A percentile compares a stretch with the other conserved stretches of the same genome.
phyloP scores from a whole-genome alignment of 1,140 invertebrate species.

The Stenopsyche tienmushanensis region DNA sequence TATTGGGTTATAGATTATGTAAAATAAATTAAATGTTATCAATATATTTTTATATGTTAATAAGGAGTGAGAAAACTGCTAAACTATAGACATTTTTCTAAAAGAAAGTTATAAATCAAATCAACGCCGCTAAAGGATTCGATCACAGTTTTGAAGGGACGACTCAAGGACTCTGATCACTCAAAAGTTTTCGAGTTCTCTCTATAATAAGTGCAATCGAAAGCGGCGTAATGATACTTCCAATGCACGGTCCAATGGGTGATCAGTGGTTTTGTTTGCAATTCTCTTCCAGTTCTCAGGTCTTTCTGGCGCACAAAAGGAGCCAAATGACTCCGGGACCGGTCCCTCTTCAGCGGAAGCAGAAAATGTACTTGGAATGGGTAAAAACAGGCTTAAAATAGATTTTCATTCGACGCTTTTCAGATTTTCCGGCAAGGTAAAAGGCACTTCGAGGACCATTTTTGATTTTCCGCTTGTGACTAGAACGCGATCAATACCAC shows the following conservation, averaged over 20 bases:
- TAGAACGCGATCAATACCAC: not conserved
- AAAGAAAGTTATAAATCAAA: too few relatives aligned
- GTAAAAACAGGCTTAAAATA: conserved; percentile 8
- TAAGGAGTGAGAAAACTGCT: too few relatives aligned
- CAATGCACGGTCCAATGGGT: conserved; percentile 14
- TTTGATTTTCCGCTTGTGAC: not conserved
- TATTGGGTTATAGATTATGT: too few relatives aligned
- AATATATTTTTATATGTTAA: too few relatives aligned
- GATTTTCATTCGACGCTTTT: conserved; percentile 1
- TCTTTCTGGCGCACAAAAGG: conserved; percentile 13
- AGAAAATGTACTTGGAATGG: conserved; percentile 8
- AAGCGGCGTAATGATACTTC: conserved; percentile 1
- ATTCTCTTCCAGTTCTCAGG: conserved; percentile 8
- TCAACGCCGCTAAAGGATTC: too few relatives aligned
- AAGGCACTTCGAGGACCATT: not conserved
- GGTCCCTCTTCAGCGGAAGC: not conserved
- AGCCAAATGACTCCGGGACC: conserved; percentile 16
- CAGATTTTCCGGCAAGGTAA: not conserved
- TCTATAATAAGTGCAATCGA: not conserved
- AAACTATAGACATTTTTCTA: not conserved
- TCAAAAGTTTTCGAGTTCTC: not conserved
- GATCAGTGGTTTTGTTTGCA: conserved; percentile 27
- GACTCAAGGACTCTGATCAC: too few relatives aligned
- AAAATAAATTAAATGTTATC: too few relatives aligned
- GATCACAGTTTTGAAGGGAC: too few relatives aligned